Evolutionary conservation across 1,140 invertebrate species (phyloP), one percentile per base, ranked within the genome.

Genomic region (Calycopis cecrops): DNA sequence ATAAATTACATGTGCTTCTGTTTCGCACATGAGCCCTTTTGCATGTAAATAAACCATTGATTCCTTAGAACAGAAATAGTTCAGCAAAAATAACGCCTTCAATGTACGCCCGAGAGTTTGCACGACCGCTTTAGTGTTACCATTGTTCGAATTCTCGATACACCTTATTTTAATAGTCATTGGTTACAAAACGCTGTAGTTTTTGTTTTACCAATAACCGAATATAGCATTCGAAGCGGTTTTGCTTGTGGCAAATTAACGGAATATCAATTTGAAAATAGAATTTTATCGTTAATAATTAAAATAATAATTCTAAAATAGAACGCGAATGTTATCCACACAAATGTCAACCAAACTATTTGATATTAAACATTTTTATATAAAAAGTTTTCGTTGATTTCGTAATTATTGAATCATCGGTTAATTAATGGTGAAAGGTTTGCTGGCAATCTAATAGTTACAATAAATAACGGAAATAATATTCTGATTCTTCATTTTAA

Each of bases 1-100:
- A 52, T 47, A 21, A 57, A 35, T 17, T 9, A 18, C 21, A 49
- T 42, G 52, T 57, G 48, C 34, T n/a, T 48, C 52, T 51, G 44
- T 65, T 65, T 60, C 53, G 35, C 56, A 65, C 60, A 61, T 17
- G 55, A 42, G 52, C n/a, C 35, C 58, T 59, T 54, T 50, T 47
- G 52, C 54, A 59, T 68, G 60, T 65, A 71, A 71, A 67, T 69
- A 69, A 60, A 64, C 59, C 59, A 65, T 63, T 66, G 60, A 66
- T 66, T 66, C 56, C 47, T 47, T 44, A 48, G 61, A 62, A 65
- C 65, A 53, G 64, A 65, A 71, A 71, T 70, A 67, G 53, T 60
- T 62, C 50, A 56, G 52, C 51, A 56, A 65, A 65, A 67, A 64
- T 65, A 60, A 60, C 49, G 40, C 54, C 51, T 56, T 53, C 52